phyloP scores from a whole-genome alignment of 1,140 invertebrate genomes.

The Vanessa atalanta region DNA sequence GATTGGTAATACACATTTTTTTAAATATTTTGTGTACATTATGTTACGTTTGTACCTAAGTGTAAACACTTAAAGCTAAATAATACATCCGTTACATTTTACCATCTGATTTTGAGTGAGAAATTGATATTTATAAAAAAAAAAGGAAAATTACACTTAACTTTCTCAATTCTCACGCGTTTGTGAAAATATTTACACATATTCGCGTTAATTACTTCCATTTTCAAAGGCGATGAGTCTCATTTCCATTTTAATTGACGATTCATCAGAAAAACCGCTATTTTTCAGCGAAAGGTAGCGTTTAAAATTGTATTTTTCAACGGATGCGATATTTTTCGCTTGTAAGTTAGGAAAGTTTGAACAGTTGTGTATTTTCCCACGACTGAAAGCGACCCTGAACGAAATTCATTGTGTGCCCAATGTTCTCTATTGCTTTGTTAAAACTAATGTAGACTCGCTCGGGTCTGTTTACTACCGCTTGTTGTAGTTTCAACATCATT shows the following conservation, averaged over 20 bases:
- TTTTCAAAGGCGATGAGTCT: constrained; percentile 9
- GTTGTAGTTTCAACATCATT: constrained; percentile 21
- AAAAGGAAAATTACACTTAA: background rate
- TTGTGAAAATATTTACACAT: too few relatives aligned
- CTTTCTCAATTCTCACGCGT: background rate
- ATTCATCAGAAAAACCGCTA: constrained; percentile 4
- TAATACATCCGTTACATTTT: constrained; percentile 49
- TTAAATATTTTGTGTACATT: constrained; percentile 43
- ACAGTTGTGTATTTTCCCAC: constrained; percentile 68
- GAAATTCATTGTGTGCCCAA: constrained; percentile 42
- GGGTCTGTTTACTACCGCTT: constrained; percentile 24
- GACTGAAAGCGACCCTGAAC: constrained; percentile 47
- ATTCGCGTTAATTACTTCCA: background rate
- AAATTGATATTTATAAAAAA: constrained; percentile 31
- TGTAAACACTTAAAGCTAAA: constrained; percentile 78
- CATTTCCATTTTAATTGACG: constrained; percentile 26
- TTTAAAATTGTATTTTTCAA: constrained; percentile 54
- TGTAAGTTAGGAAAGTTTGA: constrained; percentile 59
- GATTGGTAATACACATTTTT: background rate
- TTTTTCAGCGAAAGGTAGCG: background rate
- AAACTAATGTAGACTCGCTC: constrained; percentile 33
- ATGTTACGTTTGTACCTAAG: constrained; percentile 63
- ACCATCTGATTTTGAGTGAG: constrained; percentile 62
- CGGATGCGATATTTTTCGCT: constrained; percentile 55
- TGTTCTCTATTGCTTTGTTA: constrained; percentile 43